Conservation (phyloP, 1,140 invertebrate species). For the Maniola jurtina region DNA sequence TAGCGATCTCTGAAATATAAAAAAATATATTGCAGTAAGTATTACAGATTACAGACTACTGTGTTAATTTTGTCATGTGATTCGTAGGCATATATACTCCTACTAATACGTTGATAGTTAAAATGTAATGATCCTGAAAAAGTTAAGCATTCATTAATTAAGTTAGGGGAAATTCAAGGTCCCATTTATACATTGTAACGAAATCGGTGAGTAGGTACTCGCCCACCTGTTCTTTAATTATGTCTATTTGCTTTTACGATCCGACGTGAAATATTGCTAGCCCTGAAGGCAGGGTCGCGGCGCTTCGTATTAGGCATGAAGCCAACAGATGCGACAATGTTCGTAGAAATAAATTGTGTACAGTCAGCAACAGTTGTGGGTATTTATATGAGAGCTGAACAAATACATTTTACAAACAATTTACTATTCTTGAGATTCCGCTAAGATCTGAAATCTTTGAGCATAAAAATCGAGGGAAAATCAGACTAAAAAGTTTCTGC, state of each 20-base stretch:
- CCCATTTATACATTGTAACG: slow-evolving; percentile 18
- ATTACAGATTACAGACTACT: no score
- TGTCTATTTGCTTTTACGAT: slow-evolving; percentile 38
- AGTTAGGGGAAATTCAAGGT: not conserved
- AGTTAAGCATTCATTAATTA: not conserved
- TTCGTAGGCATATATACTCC: no score
- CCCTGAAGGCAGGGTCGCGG: slow-evolving; percentile 34
- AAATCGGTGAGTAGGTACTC: slow-evolving; percentile 12
- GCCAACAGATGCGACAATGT: slow-evolving; percentile 64
- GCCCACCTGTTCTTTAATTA: slow-evolving; percentile 34
- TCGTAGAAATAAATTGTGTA: slow-evolving; percentile 35
- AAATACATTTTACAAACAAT: not conserved
- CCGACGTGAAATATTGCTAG: slow-evolving; percentile 32
- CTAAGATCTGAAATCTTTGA: no score
- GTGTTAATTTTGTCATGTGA: no score
- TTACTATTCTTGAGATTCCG: no score
- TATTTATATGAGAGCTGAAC: not conserved
- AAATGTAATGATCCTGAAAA: not conserved
- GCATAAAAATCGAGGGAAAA: no score
- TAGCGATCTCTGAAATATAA: no score
- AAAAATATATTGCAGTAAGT: no score
- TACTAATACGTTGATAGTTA: not conserved
- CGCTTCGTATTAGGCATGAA: slow-evolving; percentile 50
- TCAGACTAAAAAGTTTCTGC: no score
- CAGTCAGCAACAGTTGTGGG: not conserved